These are phyloP conservation scores for Aphodius sticticus DNA, from an alignment of 2,888 invertebrate species.

Conservation along the genomic window DNA sequence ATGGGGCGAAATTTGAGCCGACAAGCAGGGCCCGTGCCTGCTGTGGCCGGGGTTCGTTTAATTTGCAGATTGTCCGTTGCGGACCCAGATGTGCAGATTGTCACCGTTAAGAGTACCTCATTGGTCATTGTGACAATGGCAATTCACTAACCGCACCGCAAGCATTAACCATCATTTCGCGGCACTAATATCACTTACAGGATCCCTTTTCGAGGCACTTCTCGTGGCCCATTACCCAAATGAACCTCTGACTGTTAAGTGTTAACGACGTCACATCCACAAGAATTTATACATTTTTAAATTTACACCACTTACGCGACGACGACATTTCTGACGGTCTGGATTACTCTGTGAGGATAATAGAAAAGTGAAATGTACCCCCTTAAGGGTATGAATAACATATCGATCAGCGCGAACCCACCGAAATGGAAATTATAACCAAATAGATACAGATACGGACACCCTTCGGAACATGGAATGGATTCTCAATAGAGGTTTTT, in stretches of 20 bases:
- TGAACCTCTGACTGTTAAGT: neutral
- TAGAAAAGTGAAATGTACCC: too few relatives aligned
- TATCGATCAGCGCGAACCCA: neutral
- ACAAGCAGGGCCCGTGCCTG: too few relatives aligned
- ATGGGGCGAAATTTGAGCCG: too few relatives aligned
- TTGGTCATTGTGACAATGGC: constrained; percentile 25
- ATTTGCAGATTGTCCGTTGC: constrained; percentile 20
- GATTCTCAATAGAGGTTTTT: neutral
- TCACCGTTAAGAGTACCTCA: constrained; percentile 19
- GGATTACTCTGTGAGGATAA: too few relatives aligned
- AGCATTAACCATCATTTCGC: constrained; percentile 19
- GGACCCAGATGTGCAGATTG: constrained; percentile 22
- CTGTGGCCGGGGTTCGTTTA: neutral
- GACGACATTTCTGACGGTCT: too few relatives aligned
- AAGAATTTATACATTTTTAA: too few relatives aligned
- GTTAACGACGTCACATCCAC: too few relatives aligned
- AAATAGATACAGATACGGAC: neutral
- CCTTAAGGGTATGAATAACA: neutral
- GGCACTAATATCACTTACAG: constrained; percentile 21
- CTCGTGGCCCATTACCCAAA: neutral
- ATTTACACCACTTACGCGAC: too few relatives aligned
- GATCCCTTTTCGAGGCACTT: neutral
- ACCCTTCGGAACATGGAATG: neutral
- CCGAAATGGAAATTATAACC: neutral
- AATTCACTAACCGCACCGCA: neutral